Evolutionary conservation across 2,797 vertebrate species (phyloP).

Genomic region (Tenualosa ilisha): DNA sequence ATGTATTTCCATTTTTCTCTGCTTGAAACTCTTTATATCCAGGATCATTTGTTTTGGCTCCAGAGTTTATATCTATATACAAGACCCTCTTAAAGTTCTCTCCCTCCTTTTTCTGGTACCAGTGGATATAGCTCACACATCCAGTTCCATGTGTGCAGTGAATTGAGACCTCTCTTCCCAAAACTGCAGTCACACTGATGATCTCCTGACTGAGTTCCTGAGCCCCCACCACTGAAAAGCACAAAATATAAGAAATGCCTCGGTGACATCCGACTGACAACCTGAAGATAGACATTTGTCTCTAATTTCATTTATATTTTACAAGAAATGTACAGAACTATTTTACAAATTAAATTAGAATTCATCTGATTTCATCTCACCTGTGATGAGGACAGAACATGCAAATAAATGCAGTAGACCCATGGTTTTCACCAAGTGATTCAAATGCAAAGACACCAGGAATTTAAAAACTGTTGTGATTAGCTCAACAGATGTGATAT

Average conservation of each 20-base stretch:
- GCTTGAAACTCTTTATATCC: constrained; percentile 5
- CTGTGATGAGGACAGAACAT: not conserved
- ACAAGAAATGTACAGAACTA: no score
- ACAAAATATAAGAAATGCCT: no score
- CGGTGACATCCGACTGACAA: no score
- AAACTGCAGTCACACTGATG: not conserved
- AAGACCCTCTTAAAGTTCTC: constrained; percentile 38
- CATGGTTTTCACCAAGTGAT: not conserved
- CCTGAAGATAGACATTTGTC: no score
- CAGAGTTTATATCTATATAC: not conserved
- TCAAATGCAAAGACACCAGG: not conserved
- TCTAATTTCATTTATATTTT: no score
- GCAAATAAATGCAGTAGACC: not conserved
- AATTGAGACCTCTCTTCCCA: not conserved
- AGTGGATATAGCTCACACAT: constrained; percentile 23
- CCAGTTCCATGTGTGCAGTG: not conserved
- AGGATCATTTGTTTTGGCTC: not conserved
- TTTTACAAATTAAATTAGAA: not conserved
- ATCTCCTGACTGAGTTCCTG: not conserved
- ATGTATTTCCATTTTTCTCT: not conserved
- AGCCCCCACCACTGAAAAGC: not conserved
- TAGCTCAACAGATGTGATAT: not conserved
- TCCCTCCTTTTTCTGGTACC: constrained; percentile 43
- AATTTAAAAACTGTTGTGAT: not conserved
- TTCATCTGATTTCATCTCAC: not conserved